Evolutionary conservation across 2,113 vertebrate species (phyloP).

Genomic region (Epinephelus fuscoguttatus): DNA sequence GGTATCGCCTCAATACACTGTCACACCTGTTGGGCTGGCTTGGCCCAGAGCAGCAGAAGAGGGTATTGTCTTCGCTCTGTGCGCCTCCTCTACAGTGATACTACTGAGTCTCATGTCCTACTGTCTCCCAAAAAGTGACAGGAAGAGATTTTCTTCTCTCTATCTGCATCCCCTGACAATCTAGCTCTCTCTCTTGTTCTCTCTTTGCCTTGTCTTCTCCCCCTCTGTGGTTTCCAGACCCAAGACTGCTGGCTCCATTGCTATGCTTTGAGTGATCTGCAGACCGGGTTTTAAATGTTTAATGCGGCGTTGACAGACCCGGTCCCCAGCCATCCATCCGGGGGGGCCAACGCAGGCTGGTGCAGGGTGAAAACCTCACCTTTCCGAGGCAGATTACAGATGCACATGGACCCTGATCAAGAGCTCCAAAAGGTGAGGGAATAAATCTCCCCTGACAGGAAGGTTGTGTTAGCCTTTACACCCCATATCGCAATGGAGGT

Average conservation of each 20-base stretch:
- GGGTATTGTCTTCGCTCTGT: slow-evolving; percentile 7
- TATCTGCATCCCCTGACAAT: slow-evolving; percentile 40
- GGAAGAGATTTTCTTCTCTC: slow-evolving; percentile 38
- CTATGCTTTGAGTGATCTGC: slow-evolving; percentile 59
- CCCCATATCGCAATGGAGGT: slow-evolving; percentile 48
- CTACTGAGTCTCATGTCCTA: slow-evolving; percentile 22
- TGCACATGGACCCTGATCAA: slow-evolving; percentile 62
- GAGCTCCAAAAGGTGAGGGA: slow-evolving; percentile 69
- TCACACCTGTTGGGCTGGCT: slow-evolving; percentile 13
- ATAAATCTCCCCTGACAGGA: slow-evolving; percentile 73
- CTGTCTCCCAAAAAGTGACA: slow-evolving; percentile 46
- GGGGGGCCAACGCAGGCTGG: slow-evolving; percentile 42
- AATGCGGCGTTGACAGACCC: slow-evolving; percentile 67
- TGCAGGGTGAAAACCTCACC: slow-evolving; percentile 56
- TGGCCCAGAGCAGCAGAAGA: slow-evolving; percentile 7
- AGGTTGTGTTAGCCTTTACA: slow-evolving; percentile 69
- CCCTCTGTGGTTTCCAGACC: slow-evolving; percentile 35
- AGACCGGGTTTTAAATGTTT: slow-evolving; percentile 72
- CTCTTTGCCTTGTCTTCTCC: slow-evolving; percentile 8
- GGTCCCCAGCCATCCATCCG: slow-evolving; percentile 51
- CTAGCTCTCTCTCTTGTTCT: slow-evolving; percentile 27
- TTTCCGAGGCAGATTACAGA: slow-evolving; percentile 73
- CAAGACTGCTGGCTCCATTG: slow-evolving; percentile 45
- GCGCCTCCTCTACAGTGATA: neutral
- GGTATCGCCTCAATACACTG: neutral